Percentiles rank a stretch among this genome's conserved stretches.
Conservation (phyloP, 2,888 invertebrate species). For the Aelia acuminata region DNA sequence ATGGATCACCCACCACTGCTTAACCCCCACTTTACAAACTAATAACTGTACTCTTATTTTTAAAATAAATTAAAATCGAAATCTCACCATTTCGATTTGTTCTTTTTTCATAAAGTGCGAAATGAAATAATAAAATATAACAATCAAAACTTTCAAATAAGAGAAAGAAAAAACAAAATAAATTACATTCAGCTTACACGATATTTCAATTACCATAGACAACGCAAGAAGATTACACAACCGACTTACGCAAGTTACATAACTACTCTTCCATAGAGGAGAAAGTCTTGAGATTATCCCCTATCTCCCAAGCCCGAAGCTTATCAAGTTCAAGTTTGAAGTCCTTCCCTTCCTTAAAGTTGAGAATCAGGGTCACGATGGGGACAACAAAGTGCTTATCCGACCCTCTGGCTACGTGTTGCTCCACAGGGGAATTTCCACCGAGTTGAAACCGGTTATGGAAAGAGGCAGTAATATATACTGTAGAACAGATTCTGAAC, state of each 20-base stretch:
- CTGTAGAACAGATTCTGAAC: neutral
- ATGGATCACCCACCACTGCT: too few relatives aligned
- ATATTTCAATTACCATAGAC: neutral
- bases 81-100: too few relatives aligned
- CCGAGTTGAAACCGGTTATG: neutral
- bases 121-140: too few relatives aligned
- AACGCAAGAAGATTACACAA: neutral
- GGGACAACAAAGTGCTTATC: neutral
- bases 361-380: neutral
- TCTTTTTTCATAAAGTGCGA: too few relatives aligned
- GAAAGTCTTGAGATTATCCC: neutral
- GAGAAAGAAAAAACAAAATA: too few relatives aligned
- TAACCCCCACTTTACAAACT: too few relatives aligned
- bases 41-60: too few relatives aligned
- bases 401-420: neutral
- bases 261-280: neutral
- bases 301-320: neutral
- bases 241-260: neutral
- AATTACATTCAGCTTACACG: neutral
- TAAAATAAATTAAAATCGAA: too few relatives aligned
- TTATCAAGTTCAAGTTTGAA: constrained; percentile 3
- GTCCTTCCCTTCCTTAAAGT: neutral
- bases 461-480: neutral
- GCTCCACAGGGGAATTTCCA: neutral
- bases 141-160: too few relatives aligned